Evolutionary conservation across 1,140 invertebrate genomes (phyloP), one percentile per base, ranked within the genome.

Genomic region (Drosophila seguyi): DNA sequence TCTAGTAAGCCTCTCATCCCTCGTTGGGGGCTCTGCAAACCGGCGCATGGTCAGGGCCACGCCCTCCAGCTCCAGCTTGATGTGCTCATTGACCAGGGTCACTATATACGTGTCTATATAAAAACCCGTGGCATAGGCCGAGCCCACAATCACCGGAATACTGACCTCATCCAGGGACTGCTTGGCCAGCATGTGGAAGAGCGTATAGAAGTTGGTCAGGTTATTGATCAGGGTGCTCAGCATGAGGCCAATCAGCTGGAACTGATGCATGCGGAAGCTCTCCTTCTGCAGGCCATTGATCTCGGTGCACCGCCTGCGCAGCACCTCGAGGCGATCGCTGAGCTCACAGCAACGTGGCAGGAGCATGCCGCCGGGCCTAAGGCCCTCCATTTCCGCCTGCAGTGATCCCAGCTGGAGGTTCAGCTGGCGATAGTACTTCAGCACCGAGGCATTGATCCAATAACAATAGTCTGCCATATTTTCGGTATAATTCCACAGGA

Each of bases 381-480:
- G 36, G 0, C 10, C 4, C 0, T 13, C 20, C 27, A 75, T 18
- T 27, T 86, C 62, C 6, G 13, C 41, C 6, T 75, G n/a, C 7
- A 78, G 45, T 0, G 42, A 18, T 0, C 4, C 44, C 45, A 90
- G 13, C 29, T 90, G 83, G 1, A 77, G 31, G 8, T 90, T 72
- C 50, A 90, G 36, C 36, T 82, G 81, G 0, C 78, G 78, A 27
- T 75, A 61, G 45, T 91, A 92, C 57, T 85, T 90, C 2, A 92
- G 50, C 6, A 81, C 83, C 6, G 77, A 82, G 63, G 56, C 42
- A 39, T 72, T 90, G 10, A 92, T 82, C 41, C 76, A 92, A 29
- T 85, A 92, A 41, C 90, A 90, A n/a, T 88, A 92, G 34, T 92
- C 83, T 0, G 90, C 90, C 90, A 92, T 91, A 39, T 90, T 88